Evolutionary conservation across 2,113 vertebrate genomes (phyloP).

Genomic region (Dicrurus megarhynchus): DNA sequence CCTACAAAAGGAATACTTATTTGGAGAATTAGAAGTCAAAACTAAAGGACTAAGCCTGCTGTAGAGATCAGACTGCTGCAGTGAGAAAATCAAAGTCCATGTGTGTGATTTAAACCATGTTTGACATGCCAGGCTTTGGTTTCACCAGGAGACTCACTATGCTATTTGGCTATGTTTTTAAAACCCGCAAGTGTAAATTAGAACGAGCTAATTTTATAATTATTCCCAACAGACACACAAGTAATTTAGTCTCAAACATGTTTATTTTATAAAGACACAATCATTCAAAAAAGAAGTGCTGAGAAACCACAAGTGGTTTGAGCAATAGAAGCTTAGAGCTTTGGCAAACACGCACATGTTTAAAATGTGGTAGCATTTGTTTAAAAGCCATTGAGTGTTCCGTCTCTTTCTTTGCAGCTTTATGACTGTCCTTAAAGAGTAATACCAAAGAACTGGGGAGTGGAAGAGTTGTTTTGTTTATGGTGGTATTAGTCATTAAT

Average conservation of each 20-base stretch:
- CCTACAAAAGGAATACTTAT: not conserved
- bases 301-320: slow-evolving; percentile 64
- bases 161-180: slow-evolving; percentile 42
- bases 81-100: slow-evolving; percentile 2
- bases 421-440: not conserved
- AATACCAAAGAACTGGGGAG: not conserved
- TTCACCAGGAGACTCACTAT: slow-evolving; percentile 30
- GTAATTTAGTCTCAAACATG: slow-evolving; percentile 40
- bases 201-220: slow-evolving; percentile 54
- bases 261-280: slow-evolving; percentile 68
- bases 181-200: slow-evolving; percentile 51
- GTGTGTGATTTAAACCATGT: slow-evolving; percentile 45
- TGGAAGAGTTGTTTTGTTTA: not conserved
- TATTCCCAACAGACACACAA: slow-evolving; percentile 41
- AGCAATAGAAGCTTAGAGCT: slow-evolving; percentile 13
- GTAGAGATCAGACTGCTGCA: not conserved
- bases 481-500: not conserved
- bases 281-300: slow-evolving; percentile 48
- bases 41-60: not conserved
- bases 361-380: slow-evolving; percentile 44
- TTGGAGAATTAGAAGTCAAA: slow-evolving; percentile 3
- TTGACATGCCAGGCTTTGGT: slow-evolving; percentile 50
- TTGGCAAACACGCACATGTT: not conserved
- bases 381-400: slow-evolving; percentile 21
- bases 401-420: not conserved